Evolutionary conservation across 1,140 invertebrate genomes (phyloP).

Genomic region (Anadara kagoshimensis): DNA sequence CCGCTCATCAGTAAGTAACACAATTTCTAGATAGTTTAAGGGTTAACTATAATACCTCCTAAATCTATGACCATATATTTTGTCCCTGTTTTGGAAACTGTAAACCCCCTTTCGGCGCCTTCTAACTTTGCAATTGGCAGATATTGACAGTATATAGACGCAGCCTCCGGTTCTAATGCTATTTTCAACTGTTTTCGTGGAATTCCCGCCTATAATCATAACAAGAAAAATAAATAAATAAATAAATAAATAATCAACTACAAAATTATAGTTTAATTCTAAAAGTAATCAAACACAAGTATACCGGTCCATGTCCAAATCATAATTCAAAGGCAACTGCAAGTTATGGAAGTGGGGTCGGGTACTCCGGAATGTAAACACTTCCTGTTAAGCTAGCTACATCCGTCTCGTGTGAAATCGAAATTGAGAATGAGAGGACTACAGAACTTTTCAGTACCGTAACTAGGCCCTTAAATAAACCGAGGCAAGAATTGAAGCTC

Average conservation of each 20-base stretch:
- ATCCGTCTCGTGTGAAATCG: too few relatives aligned
- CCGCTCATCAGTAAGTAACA: too few relatives aligned
- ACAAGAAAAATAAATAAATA: background rate
- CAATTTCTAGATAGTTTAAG: too few relatives aligned
- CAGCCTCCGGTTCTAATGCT: conserved; percentile 78
- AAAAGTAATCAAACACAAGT: background rate
- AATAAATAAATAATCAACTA: background rate
- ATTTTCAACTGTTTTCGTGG: conserved; percentile 9
- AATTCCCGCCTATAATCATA: conserved; percentile 12
- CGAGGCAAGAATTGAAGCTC: too few relatives aligned
- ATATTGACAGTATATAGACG: conserved; percentile 77
- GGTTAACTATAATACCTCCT: too few relatives aligned
- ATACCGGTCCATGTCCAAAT: background rate
- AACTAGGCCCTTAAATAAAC: too few relatives aligned
- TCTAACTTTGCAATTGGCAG: conserved; percentile 19
- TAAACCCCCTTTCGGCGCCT: conserved; percentile 11
- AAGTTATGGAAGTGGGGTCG: background rate
- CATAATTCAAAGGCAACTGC: background rate
- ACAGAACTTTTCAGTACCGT: too few relatives aligned
- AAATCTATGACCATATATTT: conserved; percentile 33
- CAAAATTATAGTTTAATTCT: background rate
- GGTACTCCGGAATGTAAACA: too few relatives aligned
- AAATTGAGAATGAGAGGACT: too few relatives aligned
- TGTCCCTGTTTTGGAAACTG: conserved; percentile 12
- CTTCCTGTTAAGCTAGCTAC: too few relatives aligned